These are phyloP conservation scores for Saturnia pavonia DNA, from an alignment of 2,888 invertebrate species.

Conservation along the genomic window DNA sequence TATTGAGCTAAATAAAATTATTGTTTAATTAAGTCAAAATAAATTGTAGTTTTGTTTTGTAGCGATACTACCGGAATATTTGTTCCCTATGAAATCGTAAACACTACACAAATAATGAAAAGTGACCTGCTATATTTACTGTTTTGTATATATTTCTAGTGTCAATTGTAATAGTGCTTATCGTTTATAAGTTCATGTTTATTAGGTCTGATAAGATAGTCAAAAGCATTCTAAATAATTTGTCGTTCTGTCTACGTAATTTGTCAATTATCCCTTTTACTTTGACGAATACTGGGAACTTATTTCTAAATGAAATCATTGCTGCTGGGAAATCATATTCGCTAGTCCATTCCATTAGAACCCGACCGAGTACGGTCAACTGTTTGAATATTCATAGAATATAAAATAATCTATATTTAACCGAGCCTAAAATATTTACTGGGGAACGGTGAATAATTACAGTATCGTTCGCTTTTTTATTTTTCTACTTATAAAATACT, in stretches of 20 bases:
- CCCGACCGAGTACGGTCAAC: conserved; percentile 17
- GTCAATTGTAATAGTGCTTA: no score
- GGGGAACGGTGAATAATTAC: conserved; percentile 7
- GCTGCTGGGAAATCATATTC: conserved; percentile 8
- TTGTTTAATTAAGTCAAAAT: no score
- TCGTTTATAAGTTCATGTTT: no score
- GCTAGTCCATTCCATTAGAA: conserved; percentile 11
- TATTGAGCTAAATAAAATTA: no score
- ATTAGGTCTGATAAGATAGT: background rate
- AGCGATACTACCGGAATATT: background rate
- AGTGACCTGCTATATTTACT: background rate
- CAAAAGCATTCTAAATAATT: background rate
- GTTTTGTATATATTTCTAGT: no score
- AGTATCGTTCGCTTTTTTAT: conserved; percentile 15
- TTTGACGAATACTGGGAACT: conserved; percentile 5
- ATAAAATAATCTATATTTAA: conserved; percentile 22
- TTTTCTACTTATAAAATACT: conserved; percentile 5
- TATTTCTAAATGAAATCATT: conserved; percentile 5
- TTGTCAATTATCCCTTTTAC: conserved; percentile 8
- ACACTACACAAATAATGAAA: background rate
- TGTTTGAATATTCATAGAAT: conserved; percentile 23
- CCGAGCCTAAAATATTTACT: conserved; percentile 22
- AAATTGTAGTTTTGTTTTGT: no score
- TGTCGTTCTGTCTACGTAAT: background rate
- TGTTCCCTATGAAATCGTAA: background rate